Evolutionary conservation across 1,140 invertebrate genomes (phyloP).

Genomic region (Cydia splendana): DNA sequence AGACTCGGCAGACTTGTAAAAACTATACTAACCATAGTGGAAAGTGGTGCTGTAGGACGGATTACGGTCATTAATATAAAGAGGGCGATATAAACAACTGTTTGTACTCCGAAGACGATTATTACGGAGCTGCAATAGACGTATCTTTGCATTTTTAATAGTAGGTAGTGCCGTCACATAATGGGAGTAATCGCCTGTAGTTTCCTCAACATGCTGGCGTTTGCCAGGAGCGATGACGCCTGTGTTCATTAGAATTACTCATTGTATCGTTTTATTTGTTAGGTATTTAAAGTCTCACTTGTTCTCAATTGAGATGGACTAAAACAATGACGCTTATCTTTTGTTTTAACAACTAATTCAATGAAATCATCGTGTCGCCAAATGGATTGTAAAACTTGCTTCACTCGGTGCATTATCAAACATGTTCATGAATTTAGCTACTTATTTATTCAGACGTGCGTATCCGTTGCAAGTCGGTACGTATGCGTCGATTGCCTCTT

Average conservation of each 20-base stretch:
- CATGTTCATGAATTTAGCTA: conserved; percentile 21
- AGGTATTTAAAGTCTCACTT: conserved; percentile 58
- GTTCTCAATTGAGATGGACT: conserved; percentile 68
- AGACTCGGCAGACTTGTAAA: conserved; percentile 63
- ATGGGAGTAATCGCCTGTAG: conserved; percentile 24
- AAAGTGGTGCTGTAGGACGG: conserved; percentile 46
- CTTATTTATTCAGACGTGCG: conserved; percentile 25
- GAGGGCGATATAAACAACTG: conserved; percentile 9
- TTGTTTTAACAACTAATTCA: conserved; percentile 36
- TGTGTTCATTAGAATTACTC: conserved; percentile 68
- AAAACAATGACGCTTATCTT: conserved; percentile 47
- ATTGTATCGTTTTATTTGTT: conserved; percentile 68
- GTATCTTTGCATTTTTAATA: conserved; percentile 27
- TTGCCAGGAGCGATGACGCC: conserved; percentile 55
- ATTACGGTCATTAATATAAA: conserved; percentile 9
- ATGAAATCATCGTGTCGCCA: conserved; percentile 2
- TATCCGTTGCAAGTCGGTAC: conserved; percentile 21
- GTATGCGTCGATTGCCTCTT: conserved; percentile 17
- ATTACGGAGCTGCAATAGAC: conserved; percentile 1
- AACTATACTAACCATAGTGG: conserved; percentile 50
- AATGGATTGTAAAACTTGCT: conserved; percentile 15
- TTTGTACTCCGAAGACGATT: background rate
- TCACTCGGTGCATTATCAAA: conserved; percentile 12
- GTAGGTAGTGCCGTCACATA: conserved; percentile 3
- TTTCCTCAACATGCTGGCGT: conserved; percentile 35